Conservation (phyloP, 1,140 invertebrate genomes). For the Centruroides sculpturatus region DNA sequence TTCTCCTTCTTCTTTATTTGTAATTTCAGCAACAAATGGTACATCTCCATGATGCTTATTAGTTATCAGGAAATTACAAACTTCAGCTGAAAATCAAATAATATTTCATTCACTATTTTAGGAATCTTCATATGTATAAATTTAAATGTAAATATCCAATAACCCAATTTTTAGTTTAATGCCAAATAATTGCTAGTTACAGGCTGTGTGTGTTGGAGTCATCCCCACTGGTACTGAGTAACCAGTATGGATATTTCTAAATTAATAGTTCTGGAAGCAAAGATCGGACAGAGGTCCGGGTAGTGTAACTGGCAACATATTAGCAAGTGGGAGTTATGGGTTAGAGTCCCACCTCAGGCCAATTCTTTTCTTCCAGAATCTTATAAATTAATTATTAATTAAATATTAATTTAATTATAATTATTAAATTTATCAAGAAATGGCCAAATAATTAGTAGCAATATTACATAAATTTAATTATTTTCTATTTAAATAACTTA, state of each 20-base stretch:
- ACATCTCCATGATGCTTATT: constrained; percentile 85
- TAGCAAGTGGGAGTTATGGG: too few species aligned
- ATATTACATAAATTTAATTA: too few species aligned
- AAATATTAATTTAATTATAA: too few species aligned
- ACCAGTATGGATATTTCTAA: not conserved
- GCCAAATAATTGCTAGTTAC: too few species aligned
- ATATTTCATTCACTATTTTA: not conserved
- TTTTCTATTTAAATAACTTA: too few species aligned
- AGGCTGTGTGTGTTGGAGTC: too few species aligned
- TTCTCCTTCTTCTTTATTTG: constrained; percentile 36
- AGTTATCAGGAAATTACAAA: constrained; percentile 79
- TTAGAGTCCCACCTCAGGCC: too few species aligned
- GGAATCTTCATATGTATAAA: not conserved
- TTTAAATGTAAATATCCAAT: not conserved
- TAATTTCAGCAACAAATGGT: constrained; percentile 60
- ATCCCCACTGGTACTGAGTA: too few species aligned
- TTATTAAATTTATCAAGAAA: not conserved
- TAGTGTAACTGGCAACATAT: too few species aligned
- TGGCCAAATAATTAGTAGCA: too few species aligned
- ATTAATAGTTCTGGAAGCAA: not conserved
- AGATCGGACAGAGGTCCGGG: not conserved
- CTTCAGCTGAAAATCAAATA: constrained; percentile 39
- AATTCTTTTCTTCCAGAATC: not conserved
- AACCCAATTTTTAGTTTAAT: too few species aligned
- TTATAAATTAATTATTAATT: too few species aligned